Conservation (phyloP, 1,140 invertebrate species). For the Cydia splendana region DNA sequence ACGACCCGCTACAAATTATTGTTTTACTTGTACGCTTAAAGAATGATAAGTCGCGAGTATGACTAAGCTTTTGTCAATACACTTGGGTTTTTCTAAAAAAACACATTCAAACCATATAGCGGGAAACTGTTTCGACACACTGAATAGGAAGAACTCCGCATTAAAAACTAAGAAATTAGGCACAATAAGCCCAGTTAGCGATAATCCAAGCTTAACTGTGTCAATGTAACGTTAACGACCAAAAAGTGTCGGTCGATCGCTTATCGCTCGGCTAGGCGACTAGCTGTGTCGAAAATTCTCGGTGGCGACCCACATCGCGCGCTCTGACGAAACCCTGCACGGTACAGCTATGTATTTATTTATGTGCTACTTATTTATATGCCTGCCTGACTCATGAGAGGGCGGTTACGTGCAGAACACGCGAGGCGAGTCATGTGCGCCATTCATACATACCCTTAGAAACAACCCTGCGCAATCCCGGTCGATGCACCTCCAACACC, state of each 20-base stretch:
- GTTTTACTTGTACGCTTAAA: slow-evolving; percentile 16
- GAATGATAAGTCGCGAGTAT: neutral
- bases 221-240: slow-evolving; percentile 61
- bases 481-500: neutral
- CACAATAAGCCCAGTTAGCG: slow-evolving; percentile 29
- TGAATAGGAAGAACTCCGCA: neutral
- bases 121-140: neutral
- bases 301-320: slow-evolving; percentile 54
- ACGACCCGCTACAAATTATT: slow-evolving; percentile 18
- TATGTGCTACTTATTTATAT: slow-evolving; percentile 37
- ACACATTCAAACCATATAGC: neutral
- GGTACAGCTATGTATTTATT: slow-evolving; percentile 37
- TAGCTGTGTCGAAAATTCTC: slow-evolving; percentile 65
- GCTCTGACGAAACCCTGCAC: slow-evolving; percentile 53
- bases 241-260: slow-evolving; percentile 50
- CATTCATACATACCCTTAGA: slow-evolving; percentile 19
- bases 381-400: slow-evolving; percentile 9
- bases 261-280: slow-evolving; percentile 44
- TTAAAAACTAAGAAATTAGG: slow-evolving; percentile 22
- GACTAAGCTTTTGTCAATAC: neutral
- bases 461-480: neutral
- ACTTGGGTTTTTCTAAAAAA: slow-evolving; percentile 3
- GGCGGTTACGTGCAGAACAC: slow-evolving; percentile 1
- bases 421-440: neutral
- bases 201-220: slow-evolving; percentile 48